A percentile compares a stretch with the other conserved stretches of the same genome.
These are phyloP conservation scores for Acanthiza pusilla DNA, from an alignment of 2,797 vertebrate genomes.

Conservation along the genomic window DNA sequence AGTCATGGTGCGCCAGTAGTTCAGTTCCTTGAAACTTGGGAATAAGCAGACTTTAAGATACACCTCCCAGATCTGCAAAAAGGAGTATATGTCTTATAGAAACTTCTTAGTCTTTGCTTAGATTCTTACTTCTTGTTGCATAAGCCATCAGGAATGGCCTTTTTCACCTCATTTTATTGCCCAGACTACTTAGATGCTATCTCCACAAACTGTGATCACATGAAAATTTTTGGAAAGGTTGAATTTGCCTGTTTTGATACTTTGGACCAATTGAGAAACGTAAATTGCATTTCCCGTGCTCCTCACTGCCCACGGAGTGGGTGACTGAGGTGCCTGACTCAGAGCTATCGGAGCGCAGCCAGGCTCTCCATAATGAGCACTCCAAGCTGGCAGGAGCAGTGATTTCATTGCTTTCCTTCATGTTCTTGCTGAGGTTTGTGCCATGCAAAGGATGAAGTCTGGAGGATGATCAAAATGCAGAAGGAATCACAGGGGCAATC, in stretches of 20 bases:
- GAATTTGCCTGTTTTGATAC: background rate
- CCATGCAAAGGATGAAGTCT: background rate
- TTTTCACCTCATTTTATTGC: background rate
- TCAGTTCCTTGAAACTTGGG: background rate
- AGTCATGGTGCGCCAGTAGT: background rate
- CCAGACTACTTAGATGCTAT: background rate
- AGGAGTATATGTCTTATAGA: background rate
- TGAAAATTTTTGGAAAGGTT: background rate
- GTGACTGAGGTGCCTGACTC: background rate
- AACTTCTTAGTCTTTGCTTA: background rate
- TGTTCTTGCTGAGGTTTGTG: background rate
- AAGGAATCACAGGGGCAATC: background rate
- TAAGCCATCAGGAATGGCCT: background rate
- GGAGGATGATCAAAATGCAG: background rate
- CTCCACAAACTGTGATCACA: background rate
- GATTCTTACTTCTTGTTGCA: background rate
- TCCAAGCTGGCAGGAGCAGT: background rate
- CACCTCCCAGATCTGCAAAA: background rate
- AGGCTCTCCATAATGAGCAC: background rate
- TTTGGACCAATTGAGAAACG: background rate
- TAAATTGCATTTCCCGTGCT: background rate
- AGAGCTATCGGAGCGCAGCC: accelerated
- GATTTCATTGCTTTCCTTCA: background rate
- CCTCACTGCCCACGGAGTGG: background rate
- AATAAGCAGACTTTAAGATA: background rate